These are phyloP conservation scores for Equus przewalskii DNA, from an alignment of 2,113 vertebrate species.

Conservation along the genomic window DNA sequence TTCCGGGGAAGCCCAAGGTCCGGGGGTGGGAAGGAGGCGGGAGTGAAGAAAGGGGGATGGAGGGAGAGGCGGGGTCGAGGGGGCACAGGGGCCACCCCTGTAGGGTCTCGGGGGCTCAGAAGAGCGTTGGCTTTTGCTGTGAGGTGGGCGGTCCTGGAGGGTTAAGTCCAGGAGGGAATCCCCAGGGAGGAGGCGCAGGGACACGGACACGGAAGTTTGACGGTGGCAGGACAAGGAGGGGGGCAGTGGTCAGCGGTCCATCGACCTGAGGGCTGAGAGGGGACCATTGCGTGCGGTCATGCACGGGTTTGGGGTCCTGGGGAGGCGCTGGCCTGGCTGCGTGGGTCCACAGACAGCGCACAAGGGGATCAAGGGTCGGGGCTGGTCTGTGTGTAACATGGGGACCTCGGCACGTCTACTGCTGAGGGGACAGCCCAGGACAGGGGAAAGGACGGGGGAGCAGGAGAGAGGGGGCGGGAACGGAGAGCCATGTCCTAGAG, in stretches of 20 bases:
- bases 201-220: rapidly evolving
- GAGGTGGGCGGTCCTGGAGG: rapidly evolving
- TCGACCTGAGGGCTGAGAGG: background rate
- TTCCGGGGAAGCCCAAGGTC: background rate
- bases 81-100: background rate
- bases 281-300: rapidly evolving
- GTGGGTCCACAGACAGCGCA: background rate
- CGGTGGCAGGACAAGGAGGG: background rate
- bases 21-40: background rate
- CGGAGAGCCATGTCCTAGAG: rapidly evolving
- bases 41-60: background rate
- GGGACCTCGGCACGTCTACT: rapidly evolving
- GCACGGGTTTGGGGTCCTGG: background rate
- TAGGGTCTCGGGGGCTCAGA: background rate
- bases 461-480: background rate
- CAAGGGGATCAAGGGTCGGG: too few species aligned
- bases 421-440: background rate
- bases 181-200: background rate
- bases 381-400: rapidly evolving
- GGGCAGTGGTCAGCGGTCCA: background rate
- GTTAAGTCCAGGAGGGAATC: background rate
- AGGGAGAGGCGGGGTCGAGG: rapidly evolving
- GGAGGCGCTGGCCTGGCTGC: background rate
- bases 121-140: background rate
- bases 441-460: rapidly evolving